These are phyloP conservation scores for Ceratosolen solmsi DNA, from an alignment of 1,140 invertebrate species.

Conservation along the genomic window DNA sequence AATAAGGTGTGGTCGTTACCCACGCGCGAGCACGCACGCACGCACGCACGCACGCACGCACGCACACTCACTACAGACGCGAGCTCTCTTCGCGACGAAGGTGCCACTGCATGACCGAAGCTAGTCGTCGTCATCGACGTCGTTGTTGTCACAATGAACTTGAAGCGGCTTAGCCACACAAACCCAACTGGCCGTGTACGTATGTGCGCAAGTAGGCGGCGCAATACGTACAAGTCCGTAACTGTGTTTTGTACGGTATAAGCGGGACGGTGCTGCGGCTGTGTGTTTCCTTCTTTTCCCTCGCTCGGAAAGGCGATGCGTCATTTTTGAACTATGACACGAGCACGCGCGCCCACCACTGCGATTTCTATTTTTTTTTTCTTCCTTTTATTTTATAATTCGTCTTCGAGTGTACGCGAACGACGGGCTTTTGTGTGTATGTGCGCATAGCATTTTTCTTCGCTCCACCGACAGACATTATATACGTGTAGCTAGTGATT, in stretches of 20 bases:
- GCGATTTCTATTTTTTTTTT: not conserved
- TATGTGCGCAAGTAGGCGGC: not conserved
- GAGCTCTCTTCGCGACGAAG: not conserved
- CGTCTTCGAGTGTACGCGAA: not conserved
- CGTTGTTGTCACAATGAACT: conserved; percentile 17
- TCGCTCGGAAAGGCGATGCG: conserved; percentile 4
- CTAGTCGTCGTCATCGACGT: not conserved
- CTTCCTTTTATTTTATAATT: not conserved
- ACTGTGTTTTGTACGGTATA: conserved; percentile 42
- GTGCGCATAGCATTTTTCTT: not conserved
- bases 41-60: not conserved
- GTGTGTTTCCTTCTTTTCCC: not conserved
- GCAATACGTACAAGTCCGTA: not conserved
- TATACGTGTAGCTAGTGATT: not conserved
- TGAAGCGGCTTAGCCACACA: not conserved
- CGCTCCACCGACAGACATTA: not conserved
- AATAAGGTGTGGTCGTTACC: conserved; percentile 35
- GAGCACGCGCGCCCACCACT: not conserved
- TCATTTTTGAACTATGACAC: conserved; percentile 40
- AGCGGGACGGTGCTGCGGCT: not conserved
- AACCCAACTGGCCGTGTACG: not conserved
- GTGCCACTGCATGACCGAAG: conserved; percentile 29
- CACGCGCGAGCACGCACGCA: not conserved
- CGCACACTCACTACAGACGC: not conserved
- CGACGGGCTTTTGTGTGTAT: not conserved